Percentiles rank a stretch among this genome's conserved stretches.
phyloP scores from a whole-genome alignment of 92 coral and sea anemone genomes.

The Zoanthus gigantus region DNA sequence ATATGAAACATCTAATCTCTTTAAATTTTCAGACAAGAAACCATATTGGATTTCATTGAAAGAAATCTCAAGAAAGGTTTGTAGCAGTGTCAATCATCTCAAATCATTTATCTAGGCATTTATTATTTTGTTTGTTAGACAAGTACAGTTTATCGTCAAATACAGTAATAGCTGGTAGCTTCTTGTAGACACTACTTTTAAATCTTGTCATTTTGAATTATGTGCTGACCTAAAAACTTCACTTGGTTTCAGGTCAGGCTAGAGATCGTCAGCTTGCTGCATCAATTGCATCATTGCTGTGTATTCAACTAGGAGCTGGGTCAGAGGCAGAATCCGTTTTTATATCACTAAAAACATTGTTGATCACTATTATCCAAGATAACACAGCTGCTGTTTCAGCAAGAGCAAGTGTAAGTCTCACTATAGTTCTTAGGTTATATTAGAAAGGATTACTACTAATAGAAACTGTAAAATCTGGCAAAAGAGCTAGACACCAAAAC shows the following conservation, averaged over 20 bases:
- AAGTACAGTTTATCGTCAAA: no score
- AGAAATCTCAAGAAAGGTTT: conserved; percentile 30
- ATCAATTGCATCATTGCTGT: conserved; percentile 82
- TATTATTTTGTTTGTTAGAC: no score
- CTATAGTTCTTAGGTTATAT: no score
- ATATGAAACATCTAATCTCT: no score
- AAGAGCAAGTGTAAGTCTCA: conserved; percentile 89
- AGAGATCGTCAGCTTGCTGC: conserved; percentile 90
- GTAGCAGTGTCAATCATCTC: not conserved
- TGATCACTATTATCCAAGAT: conserved; percentile 86
- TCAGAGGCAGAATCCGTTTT: conserved; percentile 86
- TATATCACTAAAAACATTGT: conserved; percentile 75
- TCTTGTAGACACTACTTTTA: no score
- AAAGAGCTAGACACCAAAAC: no score
- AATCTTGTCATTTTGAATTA: no score
- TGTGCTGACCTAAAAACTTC: not conserved
- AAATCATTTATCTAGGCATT: no score
- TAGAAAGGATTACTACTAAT: no score
- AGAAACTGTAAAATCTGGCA: not conserved
- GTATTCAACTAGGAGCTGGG: conserved; percentile 93
- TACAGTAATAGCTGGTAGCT: no score
- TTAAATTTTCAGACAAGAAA: conserved; percentile 7
- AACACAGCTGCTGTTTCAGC: conserved; percentile 73
- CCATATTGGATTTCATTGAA: conserved; percentile 34
- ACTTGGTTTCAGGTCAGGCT: conserved; percentile 57